A percentile compares a stretch with the other conserved stretches of the same genome.
These are phyloP conservation scores for Merops nubicus DNA, from an alignment of 2,113 vertebrate species.

Conservation along the genomic window DNA sequence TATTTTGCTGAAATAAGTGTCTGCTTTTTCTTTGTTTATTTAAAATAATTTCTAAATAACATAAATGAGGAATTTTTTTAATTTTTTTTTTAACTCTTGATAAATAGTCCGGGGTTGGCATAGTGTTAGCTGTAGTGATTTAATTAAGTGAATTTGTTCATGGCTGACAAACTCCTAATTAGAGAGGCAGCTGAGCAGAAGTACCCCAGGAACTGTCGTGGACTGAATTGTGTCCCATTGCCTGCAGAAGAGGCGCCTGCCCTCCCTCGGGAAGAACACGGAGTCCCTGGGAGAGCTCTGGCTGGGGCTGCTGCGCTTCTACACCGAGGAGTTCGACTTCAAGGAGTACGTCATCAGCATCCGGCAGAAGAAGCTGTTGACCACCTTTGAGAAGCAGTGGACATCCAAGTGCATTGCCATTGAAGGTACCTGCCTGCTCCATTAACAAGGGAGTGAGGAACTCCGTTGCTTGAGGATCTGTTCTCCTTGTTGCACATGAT, in stretches of 20 bases:
- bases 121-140: neutral
- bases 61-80: neutral
- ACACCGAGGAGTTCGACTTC: slow-evolving; percentile 99
- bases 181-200: neutral
- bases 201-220: neutral
- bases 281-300: slow-evolving; percentile 96
- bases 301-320: slow-evolving; percentile 94
- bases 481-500: neutral
- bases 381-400: slow-evolving; percentile 99
- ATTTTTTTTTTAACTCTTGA: neutral
- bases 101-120: neutral
- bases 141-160: neutral
- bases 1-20: neutral
- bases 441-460: neutral
- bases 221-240: neutral
- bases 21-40: neutral
- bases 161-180: neutral
- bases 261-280: slow-evolving; percentile 84
- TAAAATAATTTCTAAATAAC: neutral
- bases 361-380: slow-evolving; percentile 92
- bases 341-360: slow-evolving; percentile 98
- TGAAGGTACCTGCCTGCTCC: slow-evolving; percentile 81
- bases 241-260: slow-evolving; percentile 83
- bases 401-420: slow-evolving; percentile 99
- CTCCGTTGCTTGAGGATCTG: neutral